Percentiles rank a stretch among this genome's conserved stretches.
These are phyloP conservation scores for Neostethus bicornis DNA, from an alignment of 2,797 vertebrate species.

Conservation along the genomic window DNA sequence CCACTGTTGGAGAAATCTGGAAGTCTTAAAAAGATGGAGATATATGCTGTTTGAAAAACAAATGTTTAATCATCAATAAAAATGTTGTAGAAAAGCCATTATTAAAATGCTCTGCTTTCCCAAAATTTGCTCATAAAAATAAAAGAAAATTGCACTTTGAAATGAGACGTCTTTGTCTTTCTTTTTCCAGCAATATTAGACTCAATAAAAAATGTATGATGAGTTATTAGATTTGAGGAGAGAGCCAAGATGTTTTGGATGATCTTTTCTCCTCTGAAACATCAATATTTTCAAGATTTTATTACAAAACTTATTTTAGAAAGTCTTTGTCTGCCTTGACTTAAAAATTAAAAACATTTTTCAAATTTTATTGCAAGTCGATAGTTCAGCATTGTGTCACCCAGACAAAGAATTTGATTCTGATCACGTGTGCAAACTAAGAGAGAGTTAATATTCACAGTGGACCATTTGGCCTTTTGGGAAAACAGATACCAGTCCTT, in stretches of 20 bases:
- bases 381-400: background rate
- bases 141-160: too few species aligned
- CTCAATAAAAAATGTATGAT: too few species aligned
- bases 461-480: slow-evolving; percentile 22
- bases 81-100: background rate
- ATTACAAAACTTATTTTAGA: background rate
- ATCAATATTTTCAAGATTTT: background rate
- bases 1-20: too few species aligned
- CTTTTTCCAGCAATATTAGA: too few species aligned
- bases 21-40: too few species aligned
- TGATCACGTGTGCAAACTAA: background rate
- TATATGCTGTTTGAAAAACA: too few species aligned
- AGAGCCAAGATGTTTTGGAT: too few species aligned
- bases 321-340: background rate
- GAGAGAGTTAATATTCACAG: background rate
- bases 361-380: too few species aligned
- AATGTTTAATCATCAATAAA: background rate
- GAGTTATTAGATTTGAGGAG: too few species aligned
- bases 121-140: too few species aligned
- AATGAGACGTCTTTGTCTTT: too few species aligned
- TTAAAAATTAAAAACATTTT: background rate
- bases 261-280: too few species aligned
- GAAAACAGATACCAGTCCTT: slow-evolving; percentile 36
- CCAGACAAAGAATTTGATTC: slow-evolving; percentile 9
- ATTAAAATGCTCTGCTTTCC: background rate